A percentile compares a stretch with the other conserved stretches of the same genome.
Evolutionary conservation across 2,113 vertebrate species (phyloP).

Genomic region (Eulemur rufifrons): DNA sequence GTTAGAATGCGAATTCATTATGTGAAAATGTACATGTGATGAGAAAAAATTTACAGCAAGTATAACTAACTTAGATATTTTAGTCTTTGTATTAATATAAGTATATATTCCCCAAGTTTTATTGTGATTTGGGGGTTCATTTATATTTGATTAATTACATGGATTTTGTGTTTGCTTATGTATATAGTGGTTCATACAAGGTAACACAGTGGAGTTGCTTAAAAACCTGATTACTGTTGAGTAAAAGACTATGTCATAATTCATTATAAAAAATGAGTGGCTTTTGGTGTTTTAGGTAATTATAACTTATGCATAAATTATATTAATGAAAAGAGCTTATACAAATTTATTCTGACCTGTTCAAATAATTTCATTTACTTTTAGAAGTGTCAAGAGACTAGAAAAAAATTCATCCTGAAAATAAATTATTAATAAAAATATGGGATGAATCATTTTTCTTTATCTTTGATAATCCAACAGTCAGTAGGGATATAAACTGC

Average conservation of each 20-base stretch:
- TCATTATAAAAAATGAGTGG: neutral
- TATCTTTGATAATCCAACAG: neutral
- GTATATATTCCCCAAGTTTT: neutral
- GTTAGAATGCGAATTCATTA: neutral
- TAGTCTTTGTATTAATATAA: conserved; percentile 9
- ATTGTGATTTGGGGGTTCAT: neutral
- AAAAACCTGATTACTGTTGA: conserved; percentile 26
- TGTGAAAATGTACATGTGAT: neutral
- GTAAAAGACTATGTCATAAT: conserved; percentile 28
- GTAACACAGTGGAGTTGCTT: neutral
- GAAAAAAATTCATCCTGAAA: conserved; percentile 26
- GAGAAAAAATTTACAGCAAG: neutral
- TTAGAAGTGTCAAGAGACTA: neutral
- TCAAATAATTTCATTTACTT: neutral
- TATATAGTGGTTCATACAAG: neutral
- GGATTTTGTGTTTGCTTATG: conserved; percentile 39
- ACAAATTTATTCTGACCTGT: neutral
- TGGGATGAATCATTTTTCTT: neutral
- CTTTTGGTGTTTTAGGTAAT: conserved; percentile 23
- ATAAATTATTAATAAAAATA: conserved; percentile 29
- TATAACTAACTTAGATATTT: conserved; percentile 3
- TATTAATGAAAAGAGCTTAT: neutral
- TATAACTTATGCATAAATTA: neutral
- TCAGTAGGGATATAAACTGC: neutral
- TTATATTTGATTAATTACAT: neutral